Percentiles rank a stretch among this genome's conserved stretches.
These are phyloP conservation scores for Nesospiza acunhae DNA, from an alignment of 2,113 vertebrate species.

Conservation along the genomic window DNA sequence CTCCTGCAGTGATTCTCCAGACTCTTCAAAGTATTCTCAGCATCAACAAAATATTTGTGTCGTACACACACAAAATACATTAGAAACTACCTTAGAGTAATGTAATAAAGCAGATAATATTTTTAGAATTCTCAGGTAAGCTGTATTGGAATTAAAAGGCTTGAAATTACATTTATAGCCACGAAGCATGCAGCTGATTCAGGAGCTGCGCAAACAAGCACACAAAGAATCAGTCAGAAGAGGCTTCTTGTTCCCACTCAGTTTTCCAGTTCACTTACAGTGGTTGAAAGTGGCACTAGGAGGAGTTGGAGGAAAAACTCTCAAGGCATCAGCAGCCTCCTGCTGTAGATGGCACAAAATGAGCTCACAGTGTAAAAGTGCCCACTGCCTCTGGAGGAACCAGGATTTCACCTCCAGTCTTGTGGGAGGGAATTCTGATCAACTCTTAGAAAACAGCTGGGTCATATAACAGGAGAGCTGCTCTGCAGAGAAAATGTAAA, in stretches of 20 bases:
- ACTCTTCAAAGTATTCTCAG: not conserved
- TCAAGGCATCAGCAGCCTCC: not conserved
- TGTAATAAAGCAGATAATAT: not conserved
- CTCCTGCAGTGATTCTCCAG: not conserved
- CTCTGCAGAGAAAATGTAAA: not conserved
- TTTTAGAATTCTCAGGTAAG: not conserved
- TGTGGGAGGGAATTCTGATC: not conserved
- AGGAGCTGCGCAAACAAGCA: not conserved
- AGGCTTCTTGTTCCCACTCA: not conserved
- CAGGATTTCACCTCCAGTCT: not conserved
- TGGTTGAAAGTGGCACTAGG: not conserved
- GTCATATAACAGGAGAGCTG: not conserved
- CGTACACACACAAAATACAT: not conserved
- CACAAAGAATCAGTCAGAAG: not conserved
- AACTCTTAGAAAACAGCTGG: not conserved
- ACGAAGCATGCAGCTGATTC: not conserved
- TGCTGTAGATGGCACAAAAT: not conserved
- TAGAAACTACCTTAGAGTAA: not conserved
- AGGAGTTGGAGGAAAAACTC: not conserved
- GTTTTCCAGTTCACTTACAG: conserved; percentile 2
- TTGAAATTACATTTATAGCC: not conserved
- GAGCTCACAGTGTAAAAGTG: not conserved
- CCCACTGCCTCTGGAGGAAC: not conserved
- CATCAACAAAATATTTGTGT: not conserved
- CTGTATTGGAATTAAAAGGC: not conserved